Evolutionary conservation across 2,797 vertebrate species (phyloP), one percentile per base, ranked within the genome.

Genomic region (Champsocephalus esox): DNA sequence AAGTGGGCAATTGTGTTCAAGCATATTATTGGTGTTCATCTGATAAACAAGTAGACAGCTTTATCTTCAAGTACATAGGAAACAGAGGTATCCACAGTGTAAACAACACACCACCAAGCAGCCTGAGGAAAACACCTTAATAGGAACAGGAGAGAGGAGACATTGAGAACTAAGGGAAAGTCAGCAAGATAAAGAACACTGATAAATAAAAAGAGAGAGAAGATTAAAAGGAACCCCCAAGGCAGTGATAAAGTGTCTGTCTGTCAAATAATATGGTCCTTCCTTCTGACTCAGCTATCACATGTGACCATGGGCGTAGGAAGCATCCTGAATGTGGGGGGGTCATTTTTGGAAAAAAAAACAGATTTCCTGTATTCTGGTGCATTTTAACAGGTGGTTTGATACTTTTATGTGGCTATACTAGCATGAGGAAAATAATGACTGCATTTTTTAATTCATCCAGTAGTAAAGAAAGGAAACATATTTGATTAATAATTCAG

Each of bases 11-110:
- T 49, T n/a, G n/a, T 70, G 66, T 73, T 61, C 14, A 58, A 65
- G 24, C 58, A 41, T 52, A 50, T 44, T 58, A 73, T 76, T 75
- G 66, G 45, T 64, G 32, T 76, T 54, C 46, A 60, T 67, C 48
- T 56, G 21, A 66, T 12, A 43, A 43, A 69, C 12, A 62, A 3
- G 58, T 44, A 75, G 48, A 65, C 8, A 41, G 38, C 72, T 16
- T 2, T 8, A 41, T 32, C 19, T 9, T 59, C 12, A 41, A 58
- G 46, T 41, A 41, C 16, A 51, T 34, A 51, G 13, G 45, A 17
- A 34, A 34, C 13, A 44, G 10, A 58, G n/a, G 45, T 49, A 67
- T 19, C 13, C 3, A 8, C 1, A 51, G 14, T 41, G 7, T 75
- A 70, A 70, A 50, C 46, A 72, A 38, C 5, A 3, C 41, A 54